A percentile compares a stretch with the other conserved stretches of the same genome.
These are phyloP conservation scores for Lophotriccus pileatus DNA, from an alignment of 2,797 vertebrate species.

Conservation along the genomic window DNA sequence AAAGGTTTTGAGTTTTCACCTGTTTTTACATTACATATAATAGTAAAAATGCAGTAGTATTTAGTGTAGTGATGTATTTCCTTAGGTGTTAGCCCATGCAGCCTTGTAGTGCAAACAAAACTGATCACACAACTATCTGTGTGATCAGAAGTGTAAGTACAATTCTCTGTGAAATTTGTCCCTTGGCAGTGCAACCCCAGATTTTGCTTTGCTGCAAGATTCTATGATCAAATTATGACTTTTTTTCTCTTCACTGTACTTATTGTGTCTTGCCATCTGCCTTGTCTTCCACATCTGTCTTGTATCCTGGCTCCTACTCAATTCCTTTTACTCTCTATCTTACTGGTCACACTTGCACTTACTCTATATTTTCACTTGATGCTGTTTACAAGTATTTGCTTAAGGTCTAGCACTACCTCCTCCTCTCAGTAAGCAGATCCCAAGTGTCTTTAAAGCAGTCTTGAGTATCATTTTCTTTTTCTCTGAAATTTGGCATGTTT, in stretches of 20 bases:
- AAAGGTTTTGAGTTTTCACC: background rate
- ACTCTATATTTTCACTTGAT: background rate
- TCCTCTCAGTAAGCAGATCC: background rate
- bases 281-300: background rate
- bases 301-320: background rate
- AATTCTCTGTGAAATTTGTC: background rate
- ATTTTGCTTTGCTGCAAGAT: background rate
- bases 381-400: background rate
- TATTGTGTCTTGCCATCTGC: background rate
- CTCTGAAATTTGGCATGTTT: background rate
- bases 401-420: background rate
- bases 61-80: background rate
- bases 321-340: background rate
- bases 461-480: background rate
- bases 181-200: background rate
- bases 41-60: background rate
- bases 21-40: background rate
- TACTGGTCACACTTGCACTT: background rate
- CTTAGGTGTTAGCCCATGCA: background rate
- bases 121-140: background rate
- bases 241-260: background rate
- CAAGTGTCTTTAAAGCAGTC: background rate
- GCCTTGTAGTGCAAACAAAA: background rate
- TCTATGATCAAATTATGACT: background rate
- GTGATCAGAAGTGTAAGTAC: background rate